Percentiles rank a stretch among this genome's conserved stretches.
Conservation (phyloP, 2,797 vertebrate species). For the Mormyrops boulengeri region DNA sequence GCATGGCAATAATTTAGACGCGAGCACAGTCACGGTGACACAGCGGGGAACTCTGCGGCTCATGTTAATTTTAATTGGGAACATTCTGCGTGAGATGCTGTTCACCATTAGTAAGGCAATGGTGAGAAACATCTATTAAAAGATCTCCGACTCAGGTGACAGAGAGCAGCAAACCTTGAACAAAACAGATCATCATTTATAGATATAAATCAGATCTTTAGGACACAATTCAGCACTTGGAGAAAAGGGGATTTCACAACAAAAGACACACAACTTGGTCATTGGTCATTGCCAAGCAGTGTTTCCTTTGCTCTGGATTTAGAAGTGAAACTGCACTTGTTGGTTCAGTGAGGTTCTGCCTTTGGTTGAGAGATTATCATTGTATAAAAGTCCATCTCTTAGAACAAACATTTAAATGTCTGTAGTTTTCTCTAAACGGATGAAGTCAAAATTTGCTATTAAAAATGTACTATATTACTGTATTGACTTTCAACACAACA, state of each 20-base stretch:
- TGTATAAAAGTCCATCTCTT: neutral
- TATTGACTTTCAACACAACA: neutral
- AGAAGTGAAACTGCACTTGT: neutral
- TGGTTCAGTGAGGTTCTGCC: neutral
- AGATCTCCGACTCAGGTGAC: conserved; percentile 21
- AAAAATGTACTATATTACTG: neutral
- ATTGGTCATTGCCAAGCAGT: neutral
- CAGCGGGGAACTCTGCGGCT: conserved; percentile 40
- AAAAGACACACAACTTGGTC: neutral
- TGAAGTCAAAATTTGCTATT: neutral
- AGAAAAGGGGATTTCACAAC: neutral
- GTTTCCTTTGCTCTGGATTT: neutral
- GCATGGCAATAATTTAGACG: conserved; percentile 38
- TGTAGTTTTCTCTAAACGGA: neutral
- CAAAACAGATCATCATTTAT: neutral
- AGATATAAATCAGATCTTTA: neutral
- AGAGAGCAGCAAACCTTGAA: neutral
- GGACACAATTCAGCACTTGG: neutral
- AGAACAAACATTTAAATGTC: neutral
- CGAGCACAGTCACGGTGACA: conserved; percentile 22
- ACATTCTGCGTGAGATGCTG: conserved; percentile 55
- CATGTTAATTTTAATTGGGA: conserved; percentile 64
- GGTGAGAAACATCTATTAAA: conserved; percentile 41
- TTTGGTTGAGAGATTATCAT: neutral
- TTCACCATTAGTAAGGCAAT: conserved; percentile 54